Conservation (phyloP, 2,888 invertebrate genomes). For the Brachyptera putata region DNA sequence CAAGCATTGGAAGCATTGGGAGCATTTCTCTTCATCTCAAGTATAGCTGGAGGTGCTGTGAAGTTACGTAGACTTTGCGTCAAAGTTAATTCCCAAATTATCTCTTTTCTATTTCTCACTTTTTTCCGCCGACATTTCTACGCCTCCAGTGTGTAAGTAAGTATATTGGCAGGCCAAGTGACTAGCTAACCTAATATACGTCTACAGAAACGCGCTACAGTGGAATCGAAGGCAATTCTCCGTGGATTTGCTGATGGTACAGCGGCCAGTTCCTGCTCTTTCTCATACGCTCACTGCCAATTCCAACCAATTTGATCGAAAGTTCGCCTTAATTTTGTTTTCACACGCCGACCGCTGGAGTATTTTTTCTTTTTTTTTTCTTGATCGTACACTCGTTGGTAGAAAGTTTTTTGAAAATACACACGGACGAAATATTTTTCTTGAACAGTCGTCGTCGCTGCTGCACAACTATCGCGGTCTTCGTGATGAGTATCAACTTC, state of each 20-base stretch:
- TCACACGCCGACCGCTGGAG: constrained; percentile 44
- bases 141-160: background rate
- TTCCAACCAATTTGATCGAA: constrained; percentile 55
- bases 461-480: no score
- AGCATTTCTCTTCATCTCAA: no score
- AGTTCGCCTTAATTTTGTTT: constrained; percentile 55
- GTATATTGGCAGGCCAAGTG: background rate
- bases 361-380: background rate
- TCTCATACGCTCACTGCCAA: background rate
- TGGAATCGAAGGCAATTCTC: constrained; percentile 46
- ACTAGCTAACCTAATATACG: constrained; percentile 41
- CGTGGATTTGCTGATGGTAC: constrained; percentile 41
- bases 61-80: no score
- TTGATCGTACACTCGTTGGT: background rate
- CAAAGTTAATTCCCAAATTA: no score
- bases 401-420: no score
- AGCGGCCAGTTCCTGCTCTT: constrained; percentile 16
- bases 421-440: no score
- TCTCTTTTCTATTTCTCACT: no score
- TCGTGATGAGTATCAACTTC: no score
- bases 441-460: no score
- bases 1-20: no score
- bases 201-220: no score
- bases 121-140: background rate
- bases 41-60: no score